Evolutionary conservation across 2,797 vertebrate genomes (phyloP).

Genomic region (Esox lucius): DNA sequence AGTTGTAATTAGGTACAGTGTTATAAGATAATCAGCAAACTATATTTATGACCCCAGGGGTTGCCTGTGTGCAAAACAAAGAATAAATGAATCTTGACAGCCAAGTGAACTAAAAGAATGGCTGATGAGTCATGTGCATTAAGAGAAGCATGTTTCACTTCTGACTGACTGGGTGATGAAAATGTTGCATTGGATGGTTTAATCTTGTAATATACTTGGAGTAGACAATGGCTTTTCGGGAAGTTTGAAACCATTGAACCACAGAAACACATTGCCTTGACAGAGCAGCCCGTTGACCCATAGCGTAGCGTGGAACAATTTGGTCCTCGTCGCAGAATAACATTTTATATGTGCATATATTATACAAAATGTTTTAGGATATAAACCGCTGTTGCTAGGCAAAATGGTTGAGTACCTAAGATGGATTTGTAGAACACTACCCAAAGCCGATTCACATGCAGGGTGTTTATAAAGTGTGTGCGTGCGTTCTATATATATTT

Average conservation of each 20-base stretch:
- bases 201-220: conserved; percentile 57
- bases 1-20: no score
- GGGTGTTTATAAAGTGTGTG: no score
- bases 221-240: conserved; percentile 39
- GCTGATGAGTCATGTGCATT: conserved; percentile 3
- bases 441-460: no score
- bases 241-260: conserved; percentile 45
- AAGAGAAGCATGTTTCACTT: conserved; percentile 33
- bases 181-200: conserved; percentile 39
- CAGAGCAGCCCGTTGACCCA: background rate
- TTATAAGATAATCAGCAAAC: background rate
- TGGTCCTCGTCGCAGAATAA: background rate
- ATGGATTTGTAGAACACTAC: no score
- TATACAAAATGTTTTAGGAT: no score
- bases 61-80: conserved; percentile 14
- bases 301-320: conserved; percentile 10
- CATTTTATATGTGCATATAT: background rate
- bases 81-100: conserved; percentile 14
- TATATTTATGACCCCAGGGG: background rate
- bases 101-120: conserved; percentile 14
- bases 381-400: background rate
- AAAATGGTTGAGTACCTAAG: background rate
- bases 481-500: no score
- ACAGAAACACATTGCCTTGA: background rate
- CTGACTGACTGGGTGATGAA: conserved; percentile 38